These are phyloP conservation scores for Panonychus citri DNA, from an alignment of 1,140 invertebrate genomes.

Conservation along the genomic window DNA sequence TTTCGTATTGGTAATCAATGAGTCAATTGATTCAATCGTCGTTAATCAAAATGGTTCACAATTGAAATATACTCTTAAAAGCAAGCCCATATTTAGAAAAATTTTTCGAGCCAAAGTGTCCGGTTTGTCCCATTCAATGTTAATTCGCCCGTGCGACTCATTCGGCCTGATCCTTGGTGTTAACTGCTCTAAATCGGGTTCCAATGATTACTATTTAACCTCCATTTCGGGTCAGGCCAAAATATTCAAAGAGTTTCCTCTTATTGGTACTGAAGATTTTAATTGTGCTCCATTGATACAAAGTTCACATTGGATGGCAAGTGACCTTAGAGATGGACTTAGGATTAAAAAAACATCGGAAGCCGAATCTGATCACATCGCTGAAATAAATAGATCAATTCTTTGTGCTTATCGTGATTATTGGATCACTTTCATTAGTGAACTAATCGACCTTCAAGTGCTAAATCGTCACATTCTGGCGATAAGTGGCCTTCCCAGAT, in stretches of 20 bases:
- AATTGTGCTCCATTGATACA: not conserved
- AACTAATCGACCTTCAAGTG: not conserved
- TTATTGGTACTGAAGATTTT: not conserved
- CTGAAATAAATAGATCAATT: not conserved
- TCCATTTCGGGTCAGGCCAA: not conserved
- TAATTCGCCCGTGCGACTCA: too few relatives aligned
- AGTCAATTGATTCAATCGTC: too few relatives aligned
- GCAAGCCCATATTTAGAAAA: too few relatives aligned
- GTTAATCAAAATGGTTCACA: not conserved
- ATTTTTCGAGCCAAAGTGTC: too few relatives aligned
- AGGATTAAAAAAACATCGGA: not conserved
- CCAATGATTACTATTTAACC: too few relatives aligned
- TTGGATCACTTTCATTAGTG: not conserved
- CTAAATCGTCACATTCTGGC: not conserved
- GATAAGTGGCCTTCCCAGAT: not conserved
- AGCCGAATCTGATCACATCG: not conserved
- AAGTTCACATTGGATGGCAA: not conserved
- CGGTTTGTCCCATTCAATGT: too few relatives aligned
- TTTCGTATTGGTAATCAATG: too few relatives aligned
- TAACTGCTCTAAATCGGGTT: too few relatives aligned
- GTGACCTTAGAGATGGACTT: not conserved
- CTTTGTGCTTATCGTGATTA: not conserved
- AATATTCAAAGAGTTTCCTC: not conserved
- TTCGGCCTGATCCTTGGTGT: too few relatives aligned
- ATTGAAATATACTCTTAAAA: not conserved